These are phyloP conservation scores for Rhinogobio ventralis DNA, from an alignment of 2,797 vertebrate species.

Conservation along the genomic window DNA sequence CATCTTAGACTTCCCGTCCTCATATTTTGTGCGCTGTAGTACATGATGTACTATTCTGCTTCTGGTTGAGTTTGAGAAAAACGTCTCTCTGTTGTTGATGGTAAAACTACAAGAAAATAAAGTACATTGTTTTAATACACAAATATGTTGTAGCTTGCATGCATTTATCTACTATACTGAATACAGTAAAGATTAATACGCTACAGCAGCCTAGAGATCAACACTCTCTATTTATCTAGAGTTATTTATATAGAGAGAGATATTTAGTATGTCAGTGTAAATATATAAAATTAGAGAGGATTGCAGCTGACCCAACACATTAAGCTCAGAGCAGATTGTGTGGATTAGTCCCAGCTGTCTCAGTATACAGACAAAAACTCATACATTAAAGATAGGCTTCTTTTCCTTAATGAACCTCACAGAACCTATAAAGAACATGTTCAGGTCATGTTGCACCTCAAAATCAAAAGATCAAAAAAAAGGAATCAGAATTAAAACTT, in stretches of 20 bases:
- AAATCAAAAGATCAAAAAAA: not conserved
- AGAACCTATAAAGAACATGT: not conserved
- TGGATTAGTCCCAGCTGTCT: slow-evolving; percentile 6
- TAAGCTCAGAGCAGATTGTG: slow-evolving; percentile 1
- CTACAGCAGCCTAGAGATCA: not conserved
- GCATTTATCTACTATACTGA: not conserved
- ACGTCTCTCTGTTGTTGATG: slow-evolving; percentile 95
- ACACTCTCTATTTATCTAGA: not conserved
- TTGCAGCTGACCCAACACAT: not conserved
- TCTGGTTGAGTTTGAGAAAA: slow-evolving; percentile 98
- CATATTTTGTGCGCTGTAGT: slow-evolving; percentile 96
- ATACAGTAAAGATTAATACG: not conserved
- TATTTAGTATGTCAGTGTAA: not conserved
- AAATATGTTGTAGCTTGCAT: not conserved
- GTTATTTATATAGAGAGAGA: not conserved
- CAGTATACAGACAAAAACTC: not conserved
- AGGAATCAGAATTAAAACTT: not conserved
- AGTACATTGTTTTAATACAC: slow-evolving; percentile 12
- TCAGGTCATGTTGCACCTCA: not conserved
- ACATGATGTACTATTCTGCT: slow-evolving; percentile 97
- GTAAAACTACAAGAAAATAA: slow-evolving; percentile 83
- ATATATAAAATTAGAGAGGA: slow-evolving; percentile 25
- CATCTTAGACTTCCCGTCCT: slow-evolving; percentile 97
- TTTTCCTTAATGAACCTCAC: not conserved
- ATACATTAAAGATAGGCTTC: not conserved